phyloP scores from a whole-genome alignment of 2,113 vertebrate genomes.

The Peucedramus taeniatus region DNA sequence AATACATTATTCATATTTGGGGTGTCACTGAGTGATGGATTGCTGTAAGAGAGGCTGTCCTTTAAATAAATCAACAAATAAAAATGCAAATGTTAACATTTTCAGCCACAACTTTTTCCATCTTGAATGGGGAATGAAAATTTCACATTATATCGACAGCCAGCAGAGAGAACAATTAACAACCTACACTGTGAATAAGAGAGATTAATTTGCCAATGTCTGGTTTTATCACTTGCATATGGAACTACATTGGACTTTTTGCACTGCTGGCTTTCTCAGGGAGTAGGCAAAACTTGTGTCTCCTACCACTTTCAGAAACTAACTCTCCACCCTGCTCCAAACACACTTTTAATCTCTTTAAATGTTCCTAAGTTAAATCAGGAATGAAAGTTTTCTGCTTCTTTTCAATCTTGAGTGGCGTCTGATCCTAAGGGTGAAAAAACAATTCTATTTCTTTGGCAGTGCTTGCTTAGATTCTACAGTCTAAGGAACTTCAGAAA shows the following conservation, averaged over 20 bases:
- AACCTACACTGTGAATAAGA: slow-evolving; percentile 72
- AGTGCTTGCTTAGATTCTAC: not conserved
- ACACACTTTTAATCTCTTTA: not conserved
- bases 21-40: slow-evolving; percentile 83
- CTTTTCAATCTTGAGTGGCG: not conserved
- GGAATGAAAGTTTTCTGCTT: not conserved
- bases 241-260: slow-evolving; percentile 49
- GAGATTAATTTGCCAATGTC: slow-evolving; percentile 73
- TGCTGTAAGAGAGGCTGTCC: slow-evolving; percentile 81
- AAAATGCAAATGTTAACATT: slow-evolving; percentile 89
- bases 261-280: slow-evolving; percentile 22
- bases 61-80: slow-evolving; percentile 90
- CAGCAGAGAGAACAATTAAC: slow-evolving; percentile 82
- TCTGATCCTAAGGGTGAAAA: not conserved
- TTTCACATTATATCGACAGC: slow-evolving; percentile 79
- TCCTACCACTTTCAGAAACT: not conserved
- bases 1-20: slow-evolving; percentile 88
- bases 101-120: slow-evolving; percentile 80
- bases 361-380: not conserved
- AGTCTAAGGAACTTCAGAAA: not conserved
- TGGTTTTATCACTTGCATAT: slow-evolving; percentile 69
- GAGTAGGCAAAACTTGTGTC: slow-evolving; percentile 23
- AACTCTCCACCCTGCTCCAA: not conserved
- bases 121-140: slow-evolving; percentile 81
- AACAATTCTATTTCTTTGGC: not conserved